phyloP scores from a whole-genome alignment of 2,113 vertebrate species.

The Serranochromis macrocephalus region DNA sequence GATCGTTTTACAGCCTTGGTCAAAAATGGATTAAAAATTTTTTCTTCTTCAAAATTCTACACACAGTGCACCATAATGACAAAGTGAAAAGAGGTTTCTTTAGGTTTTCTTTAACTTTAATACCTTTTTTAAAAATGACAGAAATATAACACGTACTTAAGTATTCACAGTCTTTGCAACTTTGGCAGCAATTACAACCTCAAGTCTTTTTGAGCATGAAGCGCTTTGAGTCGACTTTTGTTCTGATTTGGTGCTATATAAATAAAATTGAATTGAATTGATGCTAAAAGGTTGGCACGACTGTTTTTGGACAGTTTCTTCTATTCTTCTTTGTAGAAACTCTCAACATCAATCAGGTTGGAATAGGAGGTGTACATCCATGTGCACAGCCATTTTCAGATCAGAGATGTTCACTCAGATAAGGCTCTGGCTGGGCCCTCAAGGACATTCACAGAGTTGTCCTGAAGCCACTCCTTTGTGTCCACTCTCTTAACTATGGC shows the following conservation, averaged over 20 bases:
- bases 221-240: neutral
- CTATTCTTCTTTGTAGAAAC: neutral
- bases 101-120: neutral
- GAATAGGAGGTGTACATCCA: neutral
- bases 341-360: neutral
- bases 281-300: neutral
- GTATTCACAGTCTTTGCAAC: neutral
- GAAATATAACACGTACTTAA: rapidly evolving
- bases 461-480: neutral
- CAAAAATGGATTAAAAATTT: rapidly evolving
- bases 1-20: rapidly evolving
- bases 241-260: rapidly evolving
- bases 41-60: neutral
- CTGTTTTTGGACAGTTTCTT: neutral
- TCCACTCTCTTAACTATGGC: neutral
- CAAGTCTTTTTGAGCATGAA: neutral
- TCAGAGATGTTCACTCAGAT: neutral
- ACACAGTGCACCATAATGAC: neutral
- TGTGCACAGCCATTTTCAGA: neutral
- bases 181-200: neutral
- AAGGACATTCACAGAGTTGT: neutral
- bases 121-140: neutral
- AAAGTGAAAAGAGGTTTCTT: neutral
- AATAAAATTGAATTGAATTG: neutral
- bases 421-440: neutral